Base-by-base conservation (phyloP, 2,797 vertebrate species). In the Galagoides demidoff region DNA sequence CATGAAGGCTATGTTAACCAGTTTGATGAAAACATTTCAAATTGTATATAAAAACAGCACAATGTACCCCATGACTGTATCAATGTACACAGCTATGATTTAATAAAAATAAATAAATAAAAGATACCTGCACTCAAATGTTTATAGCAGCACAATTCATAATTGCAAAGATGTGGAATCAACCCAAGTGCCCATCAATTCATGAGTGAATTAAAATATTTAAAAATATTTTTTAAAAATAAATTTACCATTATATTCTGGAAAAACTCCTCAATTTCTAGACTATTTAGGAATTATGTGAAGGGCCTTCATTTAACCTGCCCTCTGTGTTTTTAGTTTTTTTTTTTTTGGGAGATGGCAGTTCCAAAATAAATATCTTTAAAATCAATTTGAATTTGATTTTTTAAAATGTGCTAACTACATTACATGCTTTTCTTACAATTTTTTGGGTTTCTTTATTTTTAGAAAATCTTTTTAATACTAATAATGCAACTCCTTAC, bases 271-370 rank as follows among this genome's bases (percentile, higher is more conserved):
- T 87, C n/a, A 45, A 3, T 79, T 94, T 89, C 49, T 96, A 79
- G 45, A 16, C 45, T 81, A 82, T 55, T 93, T 77, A 45, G n/a
- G 88, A 95, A 87, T 85, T 79, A 85, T 13, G 31, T 94, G 57
- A 85, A 71, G 1, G 55, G 11, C 37, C 49, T 66, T 90, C 11
- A 43, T 70, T 68, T 93, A 22, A 73, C 12, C 29, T 77, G 34
- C 7, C 8, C 29, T 91, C 37, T 63, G 4, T 39, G 31, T 37
- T 93, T 87, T 85, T 39, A 34, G 2, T 49, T 87, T 82, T 63
- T 73, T 63, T 73, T 85, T 23, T 85, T 94, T 29, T 9, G 7
- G n/a, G 3, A 85, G 17, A 73, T 55, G 20, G 78, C 31, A 95
- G 20, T 20, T 83, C 89, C 34, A 89, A 89, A 82, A 76, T 82